Percentiles rank a stretch among this genome's conserved stretches.
phyloP scores from a whole-genome alignment of 1,140 invertebrate genomes.

The Chlorops oryzae region DNA sequence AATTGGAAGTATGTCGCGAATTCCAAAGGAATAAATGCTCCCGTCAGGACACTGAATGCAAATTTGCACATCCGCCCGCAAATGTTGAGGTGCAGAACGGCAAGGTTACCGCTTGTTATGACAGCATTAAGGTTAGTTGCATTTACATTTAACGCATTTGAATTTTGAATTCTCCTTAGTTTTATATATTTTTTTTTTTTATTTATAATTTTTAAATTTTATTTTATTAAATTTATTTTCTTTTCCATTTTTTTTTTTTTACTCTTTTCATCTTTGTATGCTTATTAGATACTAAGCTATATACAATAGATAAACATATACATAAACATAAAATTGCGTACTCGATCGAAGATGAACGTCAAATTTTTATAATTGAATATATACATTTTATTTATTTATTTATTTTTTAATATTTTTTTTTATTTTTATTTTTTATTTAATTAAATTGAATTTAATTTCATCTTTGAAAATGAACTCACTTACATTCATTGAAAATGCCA shows the following conservation, averaged over 20 bases:
- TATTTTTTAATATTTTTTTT: too few relatives aligned
- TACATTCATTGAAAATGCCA: too few relatives aligned
- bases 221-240: too few relatives aligned
- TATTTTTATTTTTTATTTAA: too few relatives aligned
- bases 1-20: slow-evolving; percentile 98
- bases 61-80: slow-evolving; percentile 98
- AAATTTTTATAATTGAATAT: too few relatives aligned
- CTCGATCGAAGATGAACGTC: too few relatives aligned
- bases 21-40: slow-evolving; percentile 99
- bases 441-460: too few relatives aligned
- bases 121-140: slow-evolving; percentile 98
- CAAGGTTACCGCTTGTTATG: slow-evolving; percentile 98
- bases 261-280: not conserved
- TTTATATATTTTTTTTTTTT: not conserved
- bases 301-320: too few relatives aligned
- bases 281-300: slow-evolving; percentile 5
- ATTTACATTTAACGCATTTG: not conserved
- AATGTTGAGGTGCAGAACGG: slow-evolving; percentile 99
- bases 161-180: not conserved
- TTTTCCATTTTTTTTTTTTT: not conserved
- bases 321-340: too few relatives aligned
- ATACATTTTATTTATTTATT: too few relatives aligned
- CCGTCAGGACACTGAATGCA: slow-evolving; percentile 97
- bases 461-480: too few relatives aligned
- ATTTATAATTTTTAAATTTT: too few relatives aligned